A percentile compares a stretch with the other conserved stretches of the same genome.
These are phyloP conservation scores for Ceriagrion tenellum DNA, from an alignment of 2,888 invertebrate genomes.

Conservation along the genomic window DNA sequence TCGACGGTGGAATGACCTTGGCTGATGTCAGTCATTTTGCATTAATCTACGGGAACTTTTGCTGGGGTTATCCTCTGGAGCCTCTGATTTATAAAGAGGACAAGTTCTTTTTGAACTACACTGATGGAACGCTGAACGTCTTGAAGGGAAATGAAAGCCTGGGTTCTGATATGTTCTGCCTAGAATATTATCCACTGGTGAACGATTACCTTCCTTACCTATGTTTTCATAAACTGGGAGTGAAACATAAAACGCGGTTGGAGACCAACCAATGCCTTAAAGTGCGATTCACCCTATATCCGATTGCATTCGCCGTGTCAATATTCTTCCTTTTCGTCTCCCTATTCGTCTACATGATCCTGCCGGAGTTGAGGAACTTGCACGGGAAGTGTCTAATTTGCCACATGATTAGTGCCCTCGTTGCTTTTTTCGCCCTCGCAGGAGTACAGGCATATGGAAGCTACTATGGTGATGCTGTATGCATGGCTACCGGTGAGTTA, in stretches of 20 bases:
- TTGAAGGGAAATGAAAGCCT: neutral
- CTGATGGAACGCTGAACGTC: conserved; percentile 28
- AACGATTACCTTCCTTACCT: neutral
- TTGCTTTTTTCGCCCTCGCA: conserved; percentile 74
- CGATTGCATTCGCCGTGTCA: conserved; percentile 75
- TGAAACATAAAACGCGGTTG: neutral
- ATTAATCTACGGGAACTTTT: conserved; percentile 25
- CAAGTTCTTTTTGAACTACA: conserved; percentile 19
- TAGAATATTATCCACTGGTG: conserved; percentile 14
- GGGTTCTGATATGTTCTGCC: conserved; percentile 24
- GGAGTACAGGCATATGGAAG: conserved; percentile 70
- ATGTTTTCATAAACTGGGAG: conserved; percentile 20
- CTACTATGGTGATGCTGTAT: conserved; percentile 69
- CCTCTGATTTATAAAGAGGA: conserved; percentile 23
- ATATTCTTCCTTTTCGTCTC: conserved; percentile 75
- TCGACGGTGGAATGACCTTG: neutral
- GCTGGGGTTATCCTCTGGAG: conserved; percentile 17
- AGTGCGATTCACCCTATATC: conserved; percentile 69
- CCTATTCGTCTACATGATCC: conserved; percentile 75
- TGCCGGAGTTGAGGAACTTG: conserved; percentile 76
- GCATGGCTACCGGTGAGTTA: conserved; percentile 73
- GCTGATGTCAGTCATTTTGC: neutral
- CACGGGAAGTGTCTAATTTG: conserved; percentile 75
- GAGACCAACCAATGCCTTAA: neutral
- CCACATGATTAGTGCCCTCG: conserved; percentile 74